Conservation (phyloP, 2,888 invertebrate species). For the Yponomeuta evonymella region DNA sequence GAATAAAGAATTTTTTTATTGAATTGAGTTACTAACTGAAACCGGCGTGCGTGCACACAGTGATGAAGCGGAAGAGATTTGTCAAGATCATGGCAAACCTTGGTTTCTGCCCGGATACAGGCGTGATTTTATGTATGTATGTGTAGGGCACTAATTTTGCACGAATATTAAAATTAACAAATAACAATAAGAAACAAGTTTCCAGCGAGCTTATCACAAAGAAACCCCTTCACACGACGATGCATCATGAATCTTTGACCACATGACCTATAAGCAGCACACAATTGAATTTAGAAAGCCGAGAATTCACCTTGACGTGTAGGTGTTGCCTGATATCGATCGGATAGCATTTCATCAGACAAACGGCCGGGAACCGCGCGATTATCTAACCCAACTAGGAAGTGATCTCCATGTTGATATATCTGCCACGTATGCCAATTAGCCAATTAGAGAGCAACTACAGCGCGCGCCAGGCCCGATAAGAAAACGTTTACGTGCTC, state of each 20-base stretch:
- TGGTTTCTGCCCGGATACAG: too few relatives aligned
- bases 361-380: conserved; percentile 39
- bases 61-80: too few relatives aligned
- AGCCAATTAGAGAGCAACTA: conserved; percentile 71
- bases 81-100: too few relatives aligned
- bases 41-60: too few relatives aligned
- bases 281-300: conserved; percentile 10
- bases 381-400: conserved; percentile 61
- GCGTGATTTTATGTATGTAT: too few relatives aligned
- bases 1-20: too few relatives aligned
- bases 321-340: conserved; percentile 46
- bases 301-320: conserved; percentile 5
- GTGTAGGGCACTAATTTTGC: too few relatives aligned
- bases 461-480: conserved; percentile 44
- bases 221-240: neutral
- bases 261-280: neutral
- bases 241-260: neutral
- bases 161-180: too few relatives aligned
- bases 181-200: too few relatives aligned
- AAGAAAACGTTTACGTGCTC: conserved; percentile 47
- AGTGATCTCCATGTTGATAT: conserved; percentile 65
- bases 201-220: neutral
- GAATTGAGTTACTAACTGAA: too few relatives aligned
- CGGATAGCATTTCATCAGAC: conserved; percentile 57
- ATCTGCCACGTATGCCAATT: conserved; percentile 70